phyloP scores from a whole-genome alignment of 2,797 vertebrate genomes.

The Cyclura pinguis region DNA sequence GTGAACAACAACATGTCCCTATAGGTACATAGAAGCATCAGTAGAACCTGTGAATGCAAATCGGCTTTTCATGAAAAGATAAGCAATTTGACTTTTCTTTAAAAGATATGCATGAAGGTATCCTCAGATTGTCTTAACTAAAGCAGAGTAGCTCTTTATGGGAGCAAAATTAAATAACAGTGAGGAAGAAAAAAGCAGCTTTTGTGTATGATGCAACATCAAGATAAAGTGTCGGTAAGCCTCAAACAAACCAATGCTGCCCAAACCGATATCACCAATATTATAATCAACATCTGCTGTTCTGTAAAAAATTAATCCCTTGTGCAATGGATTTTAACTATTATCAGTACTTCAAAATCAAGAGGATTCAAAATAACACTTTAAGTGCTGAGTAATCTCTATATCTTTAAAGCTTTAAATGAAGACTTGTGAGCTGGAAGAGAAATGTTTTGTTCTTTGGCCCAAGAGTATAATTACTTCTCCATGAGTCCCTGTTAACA shows the following conservation, averaged over 20 bases:
- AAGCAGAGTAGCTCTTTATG: background rate
- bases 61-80: background rate
- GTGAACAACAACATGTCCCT: too few species aligned
- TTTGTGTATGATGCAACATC: constrained; percentile 26
- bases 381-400: constrained; percentile 33
- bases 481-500: constrained; percentile 69
- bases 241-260: constrained; percentile 33
- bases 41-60: background rate
- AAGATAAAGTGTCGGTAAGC: constrained; percentile 42
- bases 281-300: constrained; percentile 60
- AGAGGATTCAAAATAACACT: constrained; percentile 33
- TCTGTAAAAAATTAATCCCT: constrained; percentile 22
- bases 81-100: background rate
- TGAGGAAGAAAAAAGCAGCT: constrained; percentile 8
- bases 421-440: constrained; percentile 40
- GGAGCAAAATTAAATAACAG: constrained; percentile 6
- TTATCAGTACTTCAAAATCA: constrained; percentile 42
- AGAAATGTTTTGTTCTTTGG: constrained; percentile 37
- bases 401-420: constrained; percentile 42
- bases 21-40: background rate
- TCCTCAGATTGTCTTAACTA: background rate
- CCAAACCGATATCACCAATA: constrained; percentile 43
- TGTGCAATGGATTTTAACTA: constrained; percentile 41
- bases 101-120: background rate
- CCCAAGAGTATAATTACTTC: constrained; percentile 55